These are phyloP conservation scores for Marisa cornuarietis DNA, from an alignment of 1,140 invertebrate genomes.

Conservation along the genomic window DNA sequence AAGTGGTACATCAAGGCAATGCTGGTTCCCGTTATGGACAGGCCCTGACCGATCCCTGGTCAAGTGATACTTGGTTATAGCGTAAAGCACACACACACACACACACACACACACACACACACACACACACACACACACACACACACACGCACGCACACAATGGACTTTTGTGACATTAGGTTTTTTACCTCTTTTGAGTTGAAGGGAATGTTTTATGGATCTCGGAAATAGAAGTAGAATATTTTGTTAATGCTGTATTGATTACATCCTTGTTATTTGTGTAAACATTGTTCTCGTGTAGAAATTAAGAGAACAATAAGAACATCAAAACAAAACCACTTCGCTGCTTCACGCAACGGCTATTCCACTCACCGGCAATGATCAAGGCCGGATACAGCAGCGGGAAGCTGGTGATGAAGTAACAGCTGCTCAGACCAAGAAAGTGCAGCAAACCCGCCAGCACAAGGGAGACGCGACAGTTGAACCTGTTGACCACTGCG, in stretches of 20 bases:
- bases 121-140: too few relatives aligned
- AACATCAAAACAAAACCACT: too few relatives aligned
- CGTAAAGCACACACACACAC: not conserved
- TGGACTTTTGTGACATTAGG: too few relatives aligned
- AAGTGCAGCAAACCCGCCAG: slow-evolving; percentile 14
- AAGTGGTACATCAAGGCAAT: slow-evolving; percentile 17
- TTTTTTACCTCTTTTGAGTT: too few relatives aligned
- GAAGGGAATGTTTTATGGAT: not conserved
- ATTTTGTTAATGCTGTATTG: not conserved
- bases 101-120: not conserved
- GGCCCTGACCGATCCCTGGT: slow-evolving; percentile 11
- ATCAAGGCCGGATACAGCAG: slow-evolving; percentile 17
- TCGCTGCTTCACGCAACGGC: not conserved
- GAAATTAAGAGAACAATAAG: too few relatives aligned
- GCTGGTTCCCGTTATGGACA: slow-evolving; percentile 1
- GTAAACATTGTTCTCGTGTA: not conserved
- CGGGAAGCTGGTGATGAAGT: slow-evolving; percentile 15
- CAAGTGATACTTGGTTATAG: not conserved
- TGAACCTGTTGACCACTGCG: slow-evolving; percentile 14
- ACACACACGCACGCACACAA: too few relatives aligned
- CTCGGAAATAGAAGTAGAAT: not conserved
- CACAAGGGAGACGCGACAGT: slow-evolving; percentile 14
- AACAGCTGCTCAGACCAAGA: slow-evolving; percentile 10
- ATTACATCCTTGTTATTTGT: not conserved
- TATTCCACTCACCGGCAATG: not conserved